Evolutionary conservation across 2,113 vertebrate species (phyloP).

Genomic region (Echinops telfairi): DNA sequence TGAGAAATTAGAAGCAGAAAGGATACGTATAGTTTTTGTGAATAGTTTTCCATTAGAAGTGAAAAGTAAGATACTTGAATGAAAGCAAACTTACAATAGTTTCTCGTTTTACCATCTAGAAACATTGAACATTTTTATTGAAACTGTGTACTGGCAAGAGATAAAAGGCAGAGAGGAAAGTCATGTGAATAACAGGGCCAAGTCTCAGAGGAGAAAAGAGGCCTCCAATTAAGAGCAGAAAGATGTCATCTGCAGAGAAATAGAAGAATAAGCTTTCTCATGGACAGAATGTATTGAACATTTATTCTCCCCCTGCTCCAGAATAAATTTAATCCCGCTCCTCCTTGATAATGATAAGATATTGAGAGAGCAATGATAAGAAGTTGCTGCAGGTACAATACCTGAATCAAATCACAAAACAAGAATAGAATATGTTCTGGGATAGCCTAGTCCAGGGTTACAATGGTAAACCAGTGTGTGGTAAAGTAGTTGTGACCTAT

Average conservation of each 20-base stretch:
- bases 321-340: background rate
- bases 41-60: conserved; percentile 17
- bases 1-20: conserved; percentile 43
- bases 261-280: background rate
- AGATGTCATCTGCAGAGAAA: background rate
- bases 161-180: conserved; percentile 46
- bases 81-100: background rate
- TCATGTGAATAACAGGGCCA: background rate
- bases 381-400: background rate
- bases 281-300: background rate
- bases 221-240: background rate
- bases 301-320: background rate
- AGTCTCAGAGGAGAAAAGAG: conserved; percentile 17
- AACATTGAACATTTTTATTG: conserved; percentile 35
- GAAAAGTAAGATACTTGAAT: conserved; percentile 43
- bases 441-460: background rate
- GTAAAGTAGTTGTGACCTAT: too few species aligned
- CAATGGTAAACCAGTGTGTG: background rate
- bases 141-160: background rate
- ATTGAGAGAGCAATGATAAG: background rate
- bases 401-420: background rate
- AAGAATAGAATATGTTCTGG: background rate
- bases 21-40: conserved; percentile 23
- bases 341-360: background rate
- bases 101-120: too few species aligned